Base-by-base conservation (phyloP, 2,888 invertebrate species). In the Labia minor region DNA sequence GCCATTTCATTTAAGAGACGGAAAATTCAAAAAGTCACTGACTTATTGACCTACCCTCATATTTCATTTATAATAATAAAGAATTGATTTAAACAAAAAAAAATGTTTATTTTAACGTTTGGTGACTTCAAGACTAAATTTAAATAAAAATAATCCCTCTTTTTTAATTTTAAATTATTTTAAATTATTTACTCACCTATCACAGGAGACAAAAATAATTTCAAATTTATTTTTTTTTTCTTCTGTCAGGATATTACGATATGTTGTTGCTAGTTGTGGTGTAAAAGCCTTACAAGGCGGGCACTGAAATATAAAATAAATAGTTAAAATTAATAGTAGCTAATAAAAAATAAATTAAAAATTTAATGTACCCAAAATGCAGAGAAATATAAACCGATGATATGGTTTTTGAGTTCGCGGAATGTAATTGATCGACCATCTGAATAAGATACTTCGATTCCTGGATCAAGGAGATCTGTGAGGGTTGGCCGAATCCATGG, bases 201-300 rank as follows among this genome's bases (percentile, higher is more conserved):
- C 93, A 64, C 91, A 92, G 75, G 91, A 92, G 72, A 92, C 87
- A 74, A 92, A 89, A 70, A 93, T 86, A 64, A 93, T 85, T 78
- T 91, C 89, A 71, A 92, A 89, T 74, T 84, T 81, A 70, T 86
- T 85, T 37, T 87, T 84, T 19, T 85, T 80, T 65, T 86, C 84
- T 72, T 86, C 83, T 2, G 3, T 49, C 16, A 49, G 14, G 71
- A 92, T 82, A 66, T 86, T 82, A 3, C 85, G 79, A 74, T 92
- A 87, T 63, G 88, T 86, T n/a, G 87, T 82, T 70, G 86, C 83
- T 69, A 93, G 80, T 73, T 88, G 86, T 1, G 90, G 89, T 0
- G 90, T 88, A 77, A 93, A 92, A 11, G 88, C 86, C 74, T 89
- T 85, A 76, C 92, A 92, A 0, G 93, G 92, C 0, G 92, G 92